Conservation (phyloP, 2,113 vertebrate genomes). For the Hepsetus odoe region DNA sequence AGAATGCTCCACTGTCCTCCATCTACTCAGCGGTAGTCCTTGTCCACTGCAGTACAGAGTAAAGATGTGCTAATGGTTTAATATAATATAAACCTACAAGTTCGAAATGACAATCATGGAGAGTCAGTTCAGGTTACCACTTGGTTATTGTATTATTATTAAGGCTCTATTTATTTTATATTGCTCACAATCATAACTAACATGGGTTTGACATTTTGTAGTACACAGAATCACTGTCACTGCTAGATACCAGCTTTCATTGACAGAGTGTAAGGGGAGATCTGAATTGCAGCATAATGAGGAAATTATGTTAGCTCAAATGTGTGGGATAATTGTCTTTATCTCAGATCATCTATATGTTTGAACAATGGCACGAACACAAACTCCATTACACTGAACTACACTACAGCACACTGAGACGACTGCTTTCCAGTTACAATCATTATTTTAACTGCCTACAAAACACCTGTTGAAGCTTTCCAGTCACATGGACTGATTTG, state of each 20-base stretch:
- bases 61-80: too few relatives aligned
- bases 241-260: background rate
- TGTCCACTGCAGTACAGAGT: too few relatives aligned
- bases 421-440: background rate
- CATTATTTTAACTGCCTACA: background rate
- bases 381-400: background rate
- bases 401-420: background rate
- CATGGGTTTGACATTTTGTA: too few relatives aligned
- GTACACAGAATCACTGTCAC: slow-evolving; percentile 25
- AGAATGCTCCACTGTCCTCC: too few relatives aligned
- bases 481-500: background rate
- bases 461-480: background rate
- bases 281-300: slow-evolving; percentile 25
- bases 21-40: too few relatives aligned
- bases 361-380: slow-evolving; percentile 8
- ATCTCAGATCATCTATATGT: slow-evolving; percentile 27
- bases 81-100: too few relatives aligned
- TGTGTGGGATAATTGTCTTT: slow-evolving; percentile 40
- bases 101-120: too few relatives aligned
- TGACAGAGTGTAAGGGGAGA: slow-evolving; percentile 10
- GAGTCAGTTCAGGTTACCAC: too few relatives aligned
- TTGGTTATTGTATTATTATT: too few relatives aligned
- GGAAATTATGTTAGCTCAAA: slow-evolving; percentile 26
- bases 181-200: too few relatives aligned
- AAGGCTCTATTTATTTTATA: too few relatives aligned